Base-by-base conservation (phyloP, 2,797 vertebrate species). In the Enteromius mattozi region DNA sequence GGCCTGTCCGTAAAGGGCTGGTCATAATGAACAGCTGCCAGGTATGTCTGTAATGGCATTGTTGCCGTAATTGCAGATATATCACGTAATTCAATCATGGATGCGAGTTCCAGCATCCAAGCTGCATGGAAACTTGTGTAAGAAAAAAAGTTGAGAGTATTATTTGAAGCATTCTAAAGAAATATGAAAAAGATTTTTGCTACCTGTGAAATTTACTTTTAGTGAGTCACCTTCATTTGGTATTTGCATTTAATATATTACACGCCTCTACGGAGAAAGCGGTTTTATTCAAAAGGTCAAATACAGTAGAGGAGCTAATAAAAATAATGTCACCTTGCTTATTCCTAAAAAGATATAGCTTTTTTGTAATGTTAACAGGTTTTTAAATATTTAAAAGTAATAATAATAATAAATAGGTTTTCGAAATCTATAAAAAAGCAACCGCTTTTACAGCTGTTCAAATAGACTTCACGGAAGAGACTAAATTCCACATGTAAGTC, bases 211-310 rank as follows among this genome's bases (percentile, higher is more conserved):
- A 84, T 84, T 79, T 79, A 84, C 76, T 84, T 71, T 79, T 17
- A 84, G 82, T 72, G 76, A 84, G 82, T 84, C 40, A 84, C 51
- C 76, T 78, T 79, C 82, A 42, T 72, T 66, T 84, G 82, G 37
- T 79, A 84, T 84, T 84, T 84, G 40, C 76, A 84, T 84, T 84
- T 79, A 78, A 84, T 71, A 84, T 84, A 84, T 84, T 79, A 84
- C 51, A 83, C 30, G 24, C 61, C 76, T 84, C 82, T 79, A 71
- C 33, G 2, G 66, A 49, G 30, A 69, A 40, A 70, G 82, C 49
- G 68, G 9, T 71, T 66, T 78, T 71, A 63, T 79, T 84, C 40
- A 79, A 63, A 79, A 49, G 79, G 76, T 72, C 76, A 84, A 79
- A 24, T 49, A 61, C 35, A 71, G 13, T 71, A 2, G 66, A 71